Conservation (phyloP, 2,797 vertebrate genomes). For the Cuniculus paca region DNA sequence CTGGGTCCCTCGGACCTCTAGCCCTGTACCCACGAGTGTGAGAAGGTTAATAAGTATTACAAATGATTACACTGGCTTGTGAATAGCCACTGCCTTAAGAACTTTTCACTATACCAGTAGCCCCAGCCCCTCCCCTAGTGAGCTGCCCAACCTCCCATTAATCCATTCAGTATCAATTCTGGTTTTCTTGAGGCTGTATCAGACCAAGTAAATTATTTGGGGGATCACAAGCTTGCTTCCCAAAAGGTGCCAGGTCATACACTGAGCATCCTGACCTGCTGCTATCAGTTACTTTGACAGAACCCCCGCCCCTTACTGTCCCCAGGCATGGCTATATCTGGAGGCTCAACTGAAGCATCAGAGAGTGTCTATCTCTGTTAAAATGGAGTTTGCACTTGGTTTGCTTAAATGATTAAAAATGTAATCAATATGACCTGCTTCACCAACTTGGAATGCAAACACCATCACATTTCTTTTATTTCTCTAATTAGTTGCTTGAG, state of each 20-base stretch:
- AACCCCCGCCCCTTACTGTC: background rate
- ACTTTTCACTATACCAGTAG: background rate
- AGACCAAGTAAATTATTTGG: background rate
- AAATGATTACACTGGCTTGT: background rate
- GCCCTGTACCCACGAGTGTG: background rate
- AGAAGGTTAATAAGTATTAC: background rate
- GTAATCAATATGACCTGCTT: conserved; percentile 16
- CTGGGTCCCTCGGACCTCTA: background rate
- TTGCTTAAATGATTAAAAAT: conserved; percentile 60
- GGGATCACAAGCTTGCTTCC: background rate
- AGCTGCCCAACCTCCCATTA: background rate
- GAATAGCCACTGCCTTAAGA: background rate
- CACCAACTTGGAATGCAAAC: conserved; percentile 58
- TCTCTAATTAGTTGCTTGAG: conserved; percentile 72
- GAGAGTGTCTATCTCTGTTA: background rate
- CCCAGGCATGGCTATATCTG: background rate
- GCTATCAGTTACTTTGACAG: background rate
- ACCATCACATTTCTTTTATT: conserved; percentile 65
- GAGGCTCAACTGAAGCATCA: background rate
- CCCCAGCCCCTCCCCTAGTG: background rate
- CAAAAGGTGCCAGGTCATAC: background rate
- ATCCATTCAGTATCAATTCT: background rate
- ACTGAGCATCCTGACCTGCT: background rate
- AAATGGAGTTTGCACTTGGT: background rate
- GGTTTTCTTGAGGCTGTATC: background rate